These are phyloP conservation scores for Dasyornis broadbenti DNA, from an alignment of 2,113 vertebrate species.

Conservation along the genomic window DNA sequence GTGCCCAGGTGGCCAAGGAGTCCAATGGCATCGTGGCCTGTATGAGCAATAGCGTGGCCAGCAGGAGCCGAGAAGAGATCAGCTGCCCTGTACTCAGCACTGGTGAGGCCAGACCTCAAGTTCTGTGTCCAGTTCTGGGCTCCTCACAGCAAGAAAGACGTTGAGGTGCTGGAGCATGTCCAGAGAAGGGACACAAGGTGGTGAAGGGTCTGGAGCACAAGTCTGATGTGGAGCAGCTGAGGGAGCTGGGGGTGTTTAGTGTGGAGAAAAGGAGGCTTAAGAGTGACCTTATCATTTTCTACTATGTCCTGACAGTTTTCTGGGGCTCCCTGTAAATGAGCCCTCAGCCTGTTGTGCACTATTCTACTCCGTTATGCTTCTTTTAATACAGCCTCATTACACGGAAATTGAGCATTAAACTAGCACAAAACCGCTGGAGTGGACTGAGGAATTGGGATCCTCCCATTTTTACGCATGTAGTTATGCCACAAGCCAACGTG, in stretches of 20 bases:
- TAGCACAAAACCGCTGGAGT: background rate
- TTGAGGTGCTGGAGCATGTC: rapidly evolving
- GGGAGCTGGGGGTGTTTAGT: background rate
- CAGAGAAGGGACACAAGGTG: background rate
- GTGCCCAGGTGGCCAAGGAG: background rate
- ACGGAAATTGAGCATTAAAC: background rate
- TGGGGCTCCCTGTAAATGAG: background rate
- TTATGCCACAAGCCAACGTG: background rate
- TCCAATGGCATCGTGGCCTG: too few relatives aligned
- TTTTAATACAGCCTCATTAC: background rate
- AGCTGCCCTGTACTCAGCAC: too few relatives aligned
- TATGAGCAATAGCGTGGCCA: background rate
- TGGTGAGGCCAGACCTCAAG: background rate
- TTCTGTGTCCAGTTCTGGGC: background rate
- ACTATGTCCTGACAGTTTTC: background rate
- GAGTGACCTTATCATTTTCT: background rate
- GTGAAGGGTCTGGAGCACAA: background rate
- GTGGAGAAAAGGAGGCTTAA: background rate
- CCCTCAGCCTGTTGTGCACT: background rate
- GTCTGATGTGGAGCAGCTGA: background rate
- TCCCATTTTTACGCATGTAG: background rate
- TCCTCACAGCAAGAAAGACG: background rate
- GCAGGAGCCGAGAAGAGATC: background rate
- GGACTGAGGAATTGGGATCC: background rate
- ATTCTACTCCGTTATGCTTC: rapidly evolving